These are phyloP conservation scores for Umimayanthus kanabou DNA, from an alignment of 92 coral and sea anemone genomes.

Conservation along the genomic window DNA sequence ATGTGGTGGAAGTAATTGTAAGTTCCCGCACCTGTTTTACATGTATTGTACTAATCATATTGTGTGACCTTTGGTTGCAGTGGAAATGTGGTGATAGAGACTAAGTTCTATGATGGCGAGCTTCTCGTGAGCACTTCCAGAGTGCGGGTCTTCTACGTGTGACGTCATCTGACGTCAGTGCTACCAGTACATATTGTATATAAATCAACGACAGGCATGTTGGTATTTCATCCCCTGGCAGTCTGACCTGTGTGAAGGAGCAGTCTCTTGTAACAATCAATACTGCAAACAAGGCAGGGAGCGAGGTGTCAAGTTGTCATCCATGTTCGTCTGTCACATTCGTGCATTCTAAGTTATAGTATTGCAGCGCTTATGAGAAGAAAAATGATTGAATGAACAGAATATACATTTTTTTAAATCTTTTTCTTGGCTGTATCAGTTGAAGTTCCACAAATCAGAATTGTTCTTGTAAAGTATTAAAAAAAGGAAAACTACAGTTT, in stretches of 20 bases:
- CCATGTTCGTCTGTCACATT: not conserved
- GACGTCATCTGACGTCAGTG: slow-evolving; percentile 6
- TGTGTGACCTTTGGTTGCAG: slow-evolving; percentile 55
- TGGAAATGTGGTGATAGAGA: slow-evolving; percentile 99
- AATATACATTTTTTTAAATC: too few species aligned
- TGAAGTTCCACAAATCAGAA: not conserved
- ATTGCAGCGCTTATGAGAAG: not conserved
- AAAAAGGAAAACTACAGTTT: not conserved
- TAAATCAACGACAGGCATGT: not conserved
- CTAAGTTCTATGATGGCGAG: slow-evolving; percentile 93
- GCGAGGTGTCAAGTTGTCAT: not conserved
- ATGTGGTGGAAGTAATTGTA: not conserved
- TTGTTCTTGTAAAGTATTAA: not conserved
- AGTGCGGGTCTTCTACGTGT: slow-evolving; percentile 96
- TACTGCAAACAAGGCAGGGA: not conserved
- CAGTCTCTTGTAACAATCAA: not conserved
- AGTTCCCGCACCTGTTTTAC: too few species aligned
- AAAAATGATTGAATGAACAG: not conserved
- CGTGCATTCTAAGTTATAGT: not conserved
- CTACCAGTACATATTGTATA: slow-evolving; percentile 24
- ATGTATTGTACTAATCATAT: not conserved
- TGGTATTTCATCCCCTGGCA: not conserved
- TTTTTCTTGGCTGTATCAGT: not conserved
- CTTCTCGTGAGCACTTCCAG: slow-evolving; percentile 97
- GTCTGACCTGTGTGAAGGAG: not conserved